Evolutionary conservation across 2,113 vertebrate genomes (phyloP).

Genomic region (Cyrtonyx montezumae): DNA sequence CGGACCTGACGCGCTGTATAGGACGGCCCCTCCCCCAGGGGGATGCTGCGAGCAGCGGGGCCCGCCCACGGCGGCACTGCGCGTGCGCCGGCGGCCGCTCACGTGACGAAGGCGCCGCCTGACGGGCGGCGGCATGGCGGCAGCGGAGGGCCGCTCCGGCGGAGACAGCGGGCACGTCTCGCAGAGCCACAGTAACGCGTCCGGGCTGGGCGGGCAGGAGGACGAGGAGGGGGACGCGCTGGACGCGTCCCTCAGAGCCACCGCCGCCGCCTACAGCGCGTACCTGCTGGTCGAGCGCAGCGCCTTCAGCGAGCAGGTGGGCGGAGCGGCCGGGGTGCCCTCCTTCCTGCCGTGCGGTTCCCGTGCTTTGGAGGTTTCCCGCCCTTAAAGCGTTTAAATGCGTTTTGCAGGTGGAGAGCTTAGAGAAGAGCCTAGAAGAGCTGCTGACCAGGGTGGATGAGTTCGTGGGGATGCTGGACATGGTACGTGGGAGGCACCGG

Average conservation of each 20-base stretch:
- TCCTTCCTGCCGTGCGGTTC: no score
- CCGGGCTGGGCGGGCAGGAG: constrained; percentile 83
- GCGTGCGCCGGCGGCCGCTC: not conserved
- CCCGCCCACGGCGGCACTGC: not conserved
- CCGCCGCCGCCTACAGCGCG: constrained; percentile 65
- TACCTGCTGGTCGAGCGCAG: constrained; percentile 71
- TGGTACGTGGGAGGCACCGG: constrained; percentile 77
- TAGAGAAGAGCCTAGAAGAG: constrained; percentile 91
- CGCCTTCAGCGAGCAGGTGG: constrained; percentile 67
- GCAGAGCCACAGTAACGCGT: constrained; percentile 90
- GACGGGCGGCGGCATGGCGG: not conserved
- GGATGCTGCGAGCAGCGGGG: no score
- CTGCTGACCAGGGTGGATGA: constrained; percentile 94
- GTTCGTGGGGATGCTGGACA: constrained; percentile 95
- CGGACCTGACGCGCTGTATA: accelerated
- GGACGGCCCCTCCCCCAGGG: not conserved
- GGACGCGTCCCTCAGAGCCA: constrained; percentile 78
- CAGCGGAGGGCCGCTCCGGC: constrained; percentile 62
- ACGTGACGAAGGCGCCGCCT: not conserved
- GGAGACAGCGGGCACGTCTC: constrained; percentile 92
- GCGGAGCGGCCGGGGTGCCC: not conserved
- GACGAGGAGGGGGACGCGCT: constrained; percentile 72
- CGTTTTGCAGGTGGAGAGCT: constrained; percentile 79
- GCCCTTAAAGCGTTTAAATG: accelerated
- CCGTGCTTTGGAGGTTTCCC: no score